Conservation (phyloP, 2,113 vertebrate species). For the Pogona vitticeps region DNA sequence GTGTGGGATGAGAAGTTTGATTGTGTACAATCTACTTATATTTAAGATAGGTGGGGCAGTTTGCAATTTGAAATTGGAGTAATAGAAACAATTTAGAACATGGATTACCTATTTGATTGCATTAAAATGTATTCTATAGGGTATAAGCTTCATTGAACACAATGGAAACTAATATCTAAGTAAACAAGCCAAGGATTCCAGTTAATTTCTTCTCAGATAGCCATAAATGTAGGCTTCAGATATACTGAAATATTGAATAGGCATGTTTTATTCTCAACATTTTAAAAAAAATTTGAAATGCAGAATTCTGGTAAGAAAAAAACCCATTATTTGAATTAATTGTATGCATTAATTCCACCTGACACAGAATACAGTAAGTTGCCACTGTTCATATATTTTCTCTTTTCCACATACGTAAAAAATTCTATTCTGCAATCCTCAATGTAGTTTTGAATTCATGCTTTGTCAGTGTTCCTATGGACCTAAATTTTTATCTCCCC, state of each 20-base stretch:
- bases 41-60: background rate
- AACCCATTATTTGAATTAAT: too few relatives aligned
- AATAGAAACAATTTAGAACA: background rate
- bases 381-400: background rate
- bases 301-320: too few relatives aligned
- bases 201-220: slow-evolving; percentile 5
- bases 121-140: background rate
- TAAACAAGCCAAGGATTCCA: background rate
- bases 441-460: background rate
- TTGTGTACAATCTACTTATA: background rate
- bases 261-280: background rate
- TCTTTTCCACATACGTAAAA: background rate
- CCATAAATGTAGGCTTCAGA: background rate
- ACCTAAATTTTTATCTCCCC: background rate
- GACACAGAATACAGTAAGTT: too few relatives aligned
- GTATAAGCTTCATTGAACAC: background rate
- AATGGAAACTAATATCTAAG: background rate
- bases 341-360: too few relatives aligned
- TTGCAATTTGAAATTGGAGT: background rate
- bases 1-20: background rate
- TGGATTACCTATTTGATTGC: background rate
- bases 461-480: background rate
- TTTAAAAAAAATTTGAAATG: too few relatives aligned
- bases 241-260: background rate
- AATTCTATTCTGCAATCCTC: background rate